phyloP scores from a whole-genome alignment of 2,797 vertebrate genomes.

The Liasis olivaceus region DNA sequence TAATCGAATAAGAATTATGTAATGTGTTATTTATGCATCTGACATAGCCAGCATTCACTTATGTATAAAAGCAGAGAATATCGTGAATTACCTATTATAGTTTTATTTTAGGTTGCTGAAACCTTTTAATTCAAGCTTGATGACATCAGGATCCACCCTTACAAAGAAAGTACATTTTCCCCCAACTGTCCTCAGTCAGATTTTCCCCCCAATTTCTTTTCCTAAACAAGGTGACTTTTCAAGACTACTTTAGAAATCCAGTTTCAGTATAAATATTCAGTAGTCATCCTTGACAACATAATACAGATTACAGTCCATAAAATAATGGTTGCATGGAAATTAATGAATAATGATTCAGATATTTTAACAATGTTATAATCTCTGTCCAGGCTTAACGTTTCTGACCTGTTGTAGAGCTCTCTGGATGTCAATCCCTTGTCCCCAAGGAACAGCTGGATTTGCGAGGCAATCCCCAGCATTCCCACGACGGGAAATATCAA shows the following conservation, averaged over 20 bases:
- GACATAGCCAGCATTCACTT: neutral
- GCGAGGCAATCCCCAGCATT: conserved; percentile 98
- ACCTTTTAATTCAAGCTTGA: neutral
- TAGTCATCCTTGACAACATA: neutral
- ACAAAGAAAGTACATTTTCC: neutral
- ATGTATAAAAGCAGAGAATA: neutral
- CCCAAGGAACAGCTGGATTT: conserved; percentile 97
- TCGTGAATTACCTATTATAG: neutral
- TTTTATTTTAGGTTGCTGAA: neutral
- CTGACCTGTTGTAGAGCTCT: conserved; percentile 95
- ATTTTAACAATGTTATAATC: neutral
- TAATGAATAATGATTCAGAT: neutral
- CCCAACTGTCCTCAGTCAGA: neutral
- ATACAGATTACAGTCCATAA: neutral
- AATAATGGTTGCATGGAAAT: neutral
- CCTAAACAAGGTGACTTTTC: neutral
- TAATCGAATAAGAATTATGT: neutral
- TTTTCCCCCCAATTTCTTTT: neutral
- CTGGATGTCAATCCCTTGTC: conserved; percentile 98
- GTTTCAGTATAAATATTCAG: neutral
- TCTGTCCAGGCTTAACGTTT: neutral
- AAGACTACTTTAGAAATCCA: neutral
- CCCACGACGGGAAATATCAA: conserved; percentile 95
- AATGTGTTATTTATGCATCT: neutral
- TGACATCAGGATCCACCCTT: neutral